Base-by-base conservation (phyloP, 64 coral and sea anemone genomes). In the Montipora capricornis region DNA sequence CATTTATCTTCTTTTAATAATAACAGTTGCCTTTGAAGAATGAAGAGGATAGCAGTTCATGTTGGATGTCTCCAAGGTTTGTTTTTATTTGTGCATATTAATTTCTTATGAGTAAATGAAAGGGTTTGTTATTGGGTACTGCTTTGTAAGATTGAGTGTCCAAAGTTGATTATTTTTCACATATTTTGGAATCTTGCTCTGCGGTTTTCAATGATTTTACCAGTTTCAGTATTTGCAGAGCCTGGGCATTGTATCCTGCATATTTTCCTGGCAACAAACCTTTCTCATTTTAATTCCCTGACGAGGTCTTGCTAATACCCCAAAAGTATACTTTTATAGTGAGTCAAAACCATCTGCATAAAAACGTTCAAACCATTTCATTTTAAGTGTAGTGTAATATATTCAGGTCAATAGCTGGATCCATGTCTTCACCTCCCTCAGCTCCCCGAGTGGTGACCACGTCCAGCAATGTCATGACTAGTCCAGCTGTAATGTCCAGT, bases 21-120 rank as follows among this genome's bases (percentile, higher is more conserved):
- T 37, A 57, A 57, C 16, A 84, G 82, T 45, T 86, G 62, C 82
- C 82, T 11, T 64, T 86, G 12, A 86, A 13, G 14, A 71, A 71
- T 71, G 82, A 86, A 49, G 82, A 86, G 8, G 82, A 86, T 45
- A 86, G 20, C 66, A 86, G 47, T 86, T 86, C 47, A 14, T 71
- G 82, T 19, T 86, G 82, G 82, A 86, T 71, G 82, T 86, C 82
- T 69, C 82, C 82, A 20, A 68, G 82, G 82, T 86, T 57, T 57
- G 53, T 11, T 57, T 57, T 57, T 57, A 8, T 57, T 8, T 57
- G 53, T 57, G 53, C 11, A 57, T 57, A 37, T 37, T 37, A 37
- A 37, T 37, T 37, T 8, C 53, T 11, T 57, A 57, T 57, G 11
- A 57, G 11, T 57, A 57, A 57, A 37, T 37, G 37, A 37, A 37